Evolutionary conservation across 2,888 invertebrate genomes (phyloP).

Genomic region (Lucinisca nassula): DNA sequence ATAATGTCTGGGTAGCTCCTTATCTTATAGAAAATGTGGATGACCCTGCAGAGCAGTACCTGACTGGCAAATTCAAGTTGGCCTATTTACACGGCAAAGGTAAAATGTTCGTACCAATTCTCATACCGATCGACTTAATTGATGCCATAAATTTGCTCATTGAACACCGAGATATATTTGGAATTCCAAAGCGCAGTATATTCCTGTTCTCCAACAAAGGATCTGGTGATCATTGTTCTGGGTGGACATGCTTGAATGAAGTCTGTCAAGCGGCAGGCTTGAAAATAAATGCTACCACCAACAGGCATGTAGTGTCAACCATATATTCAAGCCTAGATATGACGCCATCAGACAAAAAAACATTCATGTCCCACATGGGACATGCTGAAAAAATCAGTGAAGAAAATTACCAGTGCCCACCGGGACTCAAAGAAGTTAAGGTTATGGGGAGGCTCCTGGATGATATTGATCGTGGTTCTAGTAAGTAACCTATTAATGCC

Average conservation of each 20-base stretch:
- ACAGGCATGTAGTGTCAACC: slow-evolving; percentile 64
- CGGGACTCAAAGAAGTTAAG: slow-evolving; percentile 44
- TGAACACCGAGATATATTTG: background rate
- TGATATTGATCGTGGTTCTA: slow-evolving; percentile 28
- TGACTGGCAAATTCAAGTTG: slow-evolving; percentile 36
- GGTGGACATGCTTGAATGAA: slow-evolving; percentile 29
- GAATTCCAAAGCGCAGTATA: slow-evolving; percentile 18
- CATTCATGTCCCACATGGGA: slow-evolving; percentile 62
- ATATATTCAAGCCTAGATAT: slow-evolving; percentile 65
- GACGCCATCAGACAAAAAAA: slow-evolving; percentile 31
- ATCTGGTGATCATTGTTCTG: slow-evolving; percentile 21
- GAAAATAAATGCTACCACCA: background rate
- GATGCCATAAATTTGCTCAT: slow-evolving; percentile 28
- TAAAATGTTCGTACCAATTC: slow-evolving; percentile 50
- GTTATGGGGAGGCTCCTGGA: slow-evolving; percentile 62
- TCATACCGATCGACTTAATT: slow-evolving; percentile 49
- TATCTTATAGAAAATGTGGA: slow-evolving; percentile 31
- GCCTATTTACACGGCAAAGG: slow-evolving; percentile 59
- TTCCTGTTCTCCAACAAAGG: slow-evolving; percentile 43
- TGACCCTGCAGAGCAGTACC: slow-evolving; percentile 41
- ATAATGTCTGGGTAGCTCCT: slow-evolving; percentile 34
- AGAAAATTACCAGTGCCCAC: slow-evolving; percentile 68
- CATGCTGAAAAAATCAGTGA: slow-evolving; percentile 58
- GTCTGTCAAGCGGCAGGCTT: slow-evolving; percentile 18
- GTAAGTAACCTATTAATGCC: background rate